Evolutionary conservation across 2,113 vertebrate genomes (phyloP).

Genomic region (Shinisaurus crocodilurus): DNA sequence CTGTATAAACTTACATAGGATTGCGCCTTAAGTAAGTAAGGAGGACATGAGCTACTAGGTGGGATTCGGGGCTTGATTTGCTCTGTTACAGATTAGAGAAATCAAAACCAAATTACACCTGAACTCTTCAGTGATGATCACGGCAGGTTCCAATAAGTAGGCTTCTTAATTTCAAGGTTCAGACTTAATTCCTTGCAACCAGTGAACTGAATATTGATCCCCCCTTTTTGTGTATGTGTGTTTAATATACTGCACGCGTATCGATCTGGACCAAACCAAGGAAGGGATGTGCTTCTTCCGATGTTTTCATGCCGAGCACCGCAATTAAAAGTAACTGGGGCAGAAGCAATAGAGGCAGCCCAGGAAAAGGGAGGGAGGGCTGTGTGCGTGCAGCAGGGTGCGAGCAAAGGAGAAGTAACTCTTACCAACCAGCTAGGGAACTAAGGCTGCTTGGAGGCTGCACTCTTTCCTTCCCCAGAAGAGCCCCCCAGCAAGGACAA

Average conservation of each 20-base stretch:
- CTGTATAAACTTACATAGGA: too few species aligned
- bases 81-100: background rate
- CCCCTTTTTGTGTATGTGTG: background rate
- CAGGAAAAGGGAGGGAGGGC: background rate
- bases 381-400: background rate
- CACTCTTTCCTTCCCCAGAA: background rate
- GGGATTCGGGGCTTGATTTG: background rate
- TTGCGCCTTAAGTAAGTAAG: too few species aligned
- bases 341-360: background rate
- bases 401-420: background rate
- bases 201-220: conserved; percentile 15
- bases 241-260: conserved; percentile 31
- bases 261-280: conserved; percentile 35
- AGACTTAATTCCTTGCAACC: conserved; percentile 33
- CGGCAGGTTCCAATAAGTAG: conserved; percentile 17
- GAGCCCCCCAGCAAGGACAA: background rate
- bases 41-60: too few species aligned
- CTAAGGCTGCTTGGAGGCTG: background rate
- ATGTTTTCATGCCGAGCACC: conserved; percentile 34
- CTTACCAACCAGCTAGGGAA: background rate
- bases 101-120: background rate
- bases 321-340: conserved; percentile 54
- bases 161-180: conserved; percentile 24
- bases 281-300: conserved; percentile 22
- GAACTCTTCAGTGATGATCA: conserved; percentile 21